Conservation (phyloP, 2,888 invertebrate species). For the Aspidiotus rigidus region DNA sequence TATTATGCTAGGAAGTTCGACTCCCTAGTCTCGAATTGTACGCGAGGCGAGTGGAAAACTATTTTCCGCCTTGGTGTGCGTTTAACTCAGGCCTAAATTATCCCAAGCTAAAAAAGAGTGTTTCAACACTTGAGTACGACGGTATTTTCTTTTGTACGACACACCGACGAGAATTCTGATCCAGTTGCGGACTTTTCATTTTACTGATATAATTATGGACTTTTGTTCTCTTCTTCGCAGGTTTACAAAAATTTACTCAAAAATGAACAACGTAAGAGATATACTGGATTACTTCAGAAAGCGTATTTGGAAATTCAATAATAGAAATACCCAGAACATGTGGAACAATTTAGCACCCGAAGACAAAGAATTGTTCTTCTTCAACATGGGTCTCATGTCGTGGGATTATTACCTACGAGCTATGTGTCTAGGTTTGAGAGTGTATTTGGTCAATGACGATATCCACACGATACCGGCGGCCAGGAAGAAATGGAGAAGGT, state of each 20-base stretch:
- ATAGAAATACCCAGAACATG: constrained; percentile 42
- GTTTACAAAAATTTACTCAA: constrained; percentile 47
- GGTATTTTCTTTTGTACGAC: no score
- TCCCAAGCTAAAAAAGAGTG: no score
- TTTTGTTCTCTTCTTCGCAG: constrained; percentile 40
- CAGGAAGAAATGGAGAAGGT: constrained; percentile 40
- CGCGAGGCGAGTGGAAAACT: no score
- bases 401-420: constrained; percentile 48
- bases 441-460: constrained; percentile 48
- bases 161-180: no score
- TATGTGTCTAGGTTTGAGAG: constrained; percentile 47
- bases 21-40: no score
- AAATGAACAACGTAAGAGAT: constrained; percentile 46
- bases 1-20: no score
- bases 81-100: no score
- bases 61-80: no score
- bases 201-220: neutral
- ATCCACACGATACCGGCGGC: constrained; percentile 43
- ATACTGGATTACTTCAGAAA: constrained; percentile 48
- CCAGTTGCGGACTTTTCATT: neutral
- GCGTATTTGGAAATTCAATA: constrained; percentile 46
- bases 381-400: constrained; percentile 45
- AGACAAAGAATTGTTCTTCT: constrained; percentile 44
- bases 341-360: constrained; percentile 41
- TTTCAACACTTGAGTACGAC: no score